Base-by-base conservation (phyloP, 2,888 invertebrate genomes). In the Criorhina ranunculi region DNA sequence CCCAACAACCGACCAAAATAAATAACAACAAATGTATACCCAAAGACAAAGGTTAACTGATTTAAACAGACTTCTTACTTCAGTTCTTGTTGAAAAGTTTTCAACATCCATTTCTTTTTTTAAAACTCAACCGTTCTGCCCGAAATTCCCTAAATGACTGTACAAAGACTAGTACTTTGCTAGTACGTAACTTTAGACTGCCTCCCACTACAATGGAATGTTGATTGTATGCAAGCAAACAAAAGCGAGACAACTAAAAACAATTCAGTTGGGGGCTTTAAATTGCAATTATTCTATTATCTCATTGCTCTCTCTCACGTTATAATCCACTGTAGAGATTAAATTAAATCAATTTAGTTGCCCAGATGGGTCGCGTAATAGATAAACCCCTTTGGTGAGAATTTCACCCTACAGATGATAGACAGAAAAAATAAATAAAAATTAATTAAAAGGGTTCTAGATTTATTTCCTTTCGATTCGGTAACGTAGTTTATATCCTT, bases 211-310 rank as follows among this genome's bases (percentile, higher is more conserved):
- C 17, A 29, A 62, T 44, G 31, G 11, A n/a, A 31, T 67, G 31
- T 31, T 42, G 53, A 77, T 42, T 24, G 24, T 49, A 35, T 62
- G 35, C 12, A 11, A 64, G 29, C 19, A 46, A 57, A 19, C n/a
- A 35, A 73, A 42, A 31, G 42, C 29, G 24, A 19, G 57, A 19
- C 15, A 17, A 29, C 35, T 40, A 19, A 35, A 51, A 33, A 6
- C 46, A 29, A 5, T 8, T 9, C 8, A 15, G 5, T 9, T 0
- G 35, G 9, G 37, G 42, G 7, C 17, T 33, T n/a, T 67, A 55
- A 44, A 17, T 42, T 73, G 69, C 80, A 80, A 85, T 85, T 85
- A 85, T 80, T 85, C 80, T 79, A 80, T 85, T 85, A 80, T 69
- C 59, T 79, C 69, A 42, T 8, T 44, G 57, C 59, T 37, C 62